Base-by-base conservation (phyloP, 1,140 invertebrate genomes). In the Drosophila athabasca region DNA sequence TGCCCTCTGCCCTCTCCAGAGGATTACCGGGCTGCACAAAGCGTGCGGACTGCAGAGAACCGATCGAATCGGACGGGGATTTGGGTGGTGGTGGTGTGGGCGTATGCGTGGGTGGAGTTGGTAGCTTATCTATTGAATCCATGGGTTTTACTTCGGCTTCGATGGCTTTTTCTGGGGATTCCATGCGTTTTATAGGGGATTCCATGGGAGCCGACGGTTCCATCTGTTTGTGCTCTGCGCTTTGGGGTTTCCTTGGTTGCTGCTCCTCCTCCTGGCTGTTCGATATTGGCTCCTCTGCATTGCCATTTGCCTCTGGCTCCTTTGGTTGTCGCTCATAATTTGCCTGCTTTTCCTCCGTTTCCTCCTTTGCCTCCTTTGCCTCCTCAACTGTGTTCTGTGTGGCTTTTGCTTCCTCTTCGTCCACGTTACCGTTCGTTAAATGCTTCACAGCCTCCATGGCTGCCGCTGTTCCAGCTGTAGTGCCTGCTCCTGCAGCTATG, bases 371-470 rank as follows among this genome's bases (percentile, higher is more conserved):
- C 1, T 39, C 11, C 51, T 3, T 48, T 11, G 46, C 45, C 9
- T 49, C 31, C 9, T 26, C 24, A 26, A 45, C 53, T 5, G 15
- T 15, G 15, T 49, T 31, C 9, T 19, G 35, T 4, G 26, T 6
- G 53, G 7, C 22, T 77, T 26, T 17, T 44, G 22, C 2, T 62
- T 13, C 19, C 15, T 51, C 31, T 31, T 44, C 5, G 60, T 15
- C n/a, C 9, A 31, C 52, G 6, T 26, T 65, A 5, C 73, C 75
- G 8, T 68, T 66, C 11, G 48, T 66, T 24, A 85, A 55, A 49
- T 85, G 81, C 58, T 81, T 85, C 2, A 85, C 81, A 31, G 73
- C 81, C 51, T 77, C 73, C 48, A 85, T 55, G 6, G 81, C 84
- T n/a, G 79, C 79, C 7, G 53, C 70, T 41, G 68, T 71, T 17